Percentiles rank a stretch among this genome's conserved stretches.
Conservation (phyloP, 2,113 vertebrate species). For the Apus apus region DNA sequence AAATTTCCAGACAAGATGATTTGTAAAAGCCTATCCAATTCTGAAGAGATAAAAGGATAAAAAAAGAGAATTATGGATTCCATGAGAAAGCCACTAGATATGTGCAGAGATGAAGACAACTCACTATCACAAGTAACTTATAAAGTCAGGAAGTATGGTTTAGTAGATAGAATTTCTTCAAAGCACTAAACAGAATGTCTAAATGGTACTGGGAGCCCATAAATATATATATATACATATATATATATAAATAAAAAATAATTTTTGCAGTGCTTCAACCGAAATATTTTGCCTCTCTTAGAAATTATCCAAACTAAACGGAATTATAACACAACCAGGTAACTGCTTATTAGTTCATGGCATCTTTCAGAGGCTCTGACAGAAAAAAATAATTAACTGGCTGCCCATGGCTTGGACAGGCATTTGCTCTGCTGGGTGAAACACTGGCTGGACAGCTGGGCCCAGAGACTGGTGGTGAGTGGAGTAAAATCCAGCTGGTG, state of each 20-base stretch:
- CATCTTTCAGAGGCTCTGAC: not conserved
- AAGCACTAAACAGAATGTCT: not conserved
- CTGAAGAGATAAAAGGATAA: not conserved
- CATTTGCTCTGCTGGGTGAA: no score
- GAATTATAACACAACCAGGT: accelerated
- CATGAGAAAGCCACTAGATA: not conserved
- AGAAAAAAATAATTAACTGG: not conserved
- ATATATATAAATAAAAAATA: no score
- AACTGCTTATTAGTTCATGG: not conserved
- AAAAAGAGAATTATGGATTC: not conserved
- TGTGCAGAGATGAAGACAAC: not conserved
- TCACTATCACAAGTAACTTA: not conserved
- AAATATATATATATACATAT: not conserved
- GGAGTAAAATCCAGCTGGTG: no score
- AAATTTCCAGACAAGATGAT: not conserved
- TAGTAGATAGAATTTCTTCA: not conserved
- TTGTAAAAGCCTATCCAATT: not conserved
- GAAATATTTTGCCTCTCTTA: not conserved
- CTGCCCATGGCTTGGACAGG: no score
- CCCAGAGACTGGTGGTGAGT: no score
- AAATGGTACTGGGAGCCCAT: not conserved
- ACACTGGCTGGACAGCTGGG: no score
- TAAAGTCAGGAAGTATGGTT: not conserved
- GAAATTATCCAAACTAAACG: not conserved
- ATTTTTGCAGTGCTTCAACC: not conserved